Evolutionary conservation across 2,797 vertebrate species (phyloP).

Genomic region (Manis javanica): DNA sequence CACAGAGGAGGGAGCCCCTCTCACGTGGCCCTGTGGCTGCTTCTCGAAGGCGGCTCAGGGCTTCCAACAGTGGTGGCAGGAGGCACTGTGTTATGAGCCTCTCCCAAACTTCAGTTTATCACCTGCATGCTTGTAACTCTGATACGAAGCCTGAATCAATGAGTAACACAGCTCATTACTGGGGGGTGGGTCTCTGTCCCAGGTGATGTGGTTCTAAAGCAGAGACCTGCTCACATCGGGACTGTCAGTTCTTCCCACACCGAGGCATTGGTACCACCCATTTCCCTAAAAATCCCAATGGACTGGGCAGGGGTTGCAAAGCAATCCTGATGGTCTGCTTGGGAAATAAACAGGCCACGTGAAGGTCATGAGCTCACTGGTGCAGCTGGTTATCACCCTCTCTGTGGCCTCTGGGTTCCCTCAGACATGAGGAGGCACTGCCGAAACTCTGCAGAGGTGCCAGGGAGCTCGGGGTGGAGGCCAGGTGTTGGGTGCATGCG

Average conservation of each 20-base stretch:
- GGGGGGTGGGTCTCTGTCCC: fast-evolving
- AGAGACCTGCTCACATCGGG: background rate
- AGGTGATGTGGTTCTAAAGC: background rate
- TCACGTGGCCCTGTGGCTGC: background rate
- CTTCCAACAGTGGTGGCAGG: background rate
- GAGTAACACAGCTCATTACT: fast-evolving
- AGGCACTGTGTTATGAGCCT: background rate
- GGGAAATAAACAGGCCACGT: background rate
- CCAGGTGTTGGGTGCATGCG: no score
- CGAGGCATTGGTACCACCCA: fast-evolving
- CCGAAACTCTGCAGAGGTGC: background rate
- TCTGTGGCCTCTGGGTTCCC: background rate
- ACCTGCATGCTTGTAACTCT: background rate
- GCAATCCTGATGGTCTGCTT: background rate
- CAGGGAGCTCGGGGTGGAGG: background rate
- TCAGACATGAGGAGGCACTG: fast-evolving
- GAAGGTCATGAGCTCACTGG: background rate
- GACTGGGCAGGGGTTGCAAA: background rate
- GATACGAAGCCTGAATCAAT: fast-evolving
- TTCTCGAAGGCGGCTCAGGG: background rate
- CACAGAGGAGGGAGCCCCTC: no score
- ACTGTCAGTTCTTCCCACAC: background rate
- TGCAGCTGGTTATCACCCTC: fast-evolving
- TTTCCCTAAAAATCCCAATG: background rate
- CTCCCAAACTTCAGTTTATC: background rate